Base-by-base conservation (phyloP, 2,797 vertebrate genomes). In the Sphenopsis melanotis region DNA sequence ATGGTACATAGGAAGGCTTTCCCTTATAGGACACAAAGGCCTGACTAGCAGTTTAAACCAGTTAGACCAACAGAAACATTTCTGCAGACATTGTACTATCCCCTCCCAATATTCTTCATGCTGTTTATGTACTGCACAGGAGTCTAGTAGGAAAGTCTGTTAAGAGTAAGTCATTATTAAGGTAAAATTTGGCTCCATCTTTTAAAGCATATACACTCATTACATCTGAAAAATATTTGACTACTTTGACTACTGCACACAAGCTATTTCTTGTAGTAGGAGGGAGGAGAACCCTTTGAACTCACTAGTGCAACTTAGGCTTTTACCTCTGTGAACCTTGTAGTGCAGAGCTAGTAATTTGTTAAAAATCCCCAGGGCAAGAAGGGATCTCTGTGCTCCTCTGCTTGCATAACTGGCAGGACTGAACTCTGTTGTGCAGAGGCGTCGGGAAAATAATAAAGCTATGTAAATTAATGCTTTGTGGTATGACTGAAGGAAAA, bases 301-400 rank as follows among this genome's bases (percentile, higher is more conserved):
- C 61, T 63, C 3, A 0, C 20, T 42, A 20, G 30, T 21, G 9
- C 36, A 71, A 0, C 17, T 46, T 68, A 11, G 0, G 4, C 39
- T 65, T 83, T 81, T 83, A 69, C 53, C 65, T 87, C 64, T 75
- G 17, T 90, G 89, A 92, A 37, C 82, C 36, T 68, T 68, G 50
- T 74, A 74, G 75, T 44, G 46, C 65, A 71, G 47, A 37, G 39
- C 46, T 83, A 44, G 61, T 39, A 44, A 60, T 68, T 89, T 74
- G 56, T 87, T 85, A 77, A 77, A 83, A 68, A 27, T 59, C 60
- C 57, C 49, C 29, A 27, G 26, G 76, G 91, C 87, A 69, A 30
- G 46, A 59, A 55, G 36, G 29, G 24, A 59, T 10, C 1, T 1
- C 57, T 53, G 15, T n/a, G 30, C 46, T 89, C 26, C 42, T 78